These are phyloP conservation scores for Cactoblastis cactorum DNA, from an alignment of 2,888 invertebrate species.

Conservation along the genomic window DNA sequence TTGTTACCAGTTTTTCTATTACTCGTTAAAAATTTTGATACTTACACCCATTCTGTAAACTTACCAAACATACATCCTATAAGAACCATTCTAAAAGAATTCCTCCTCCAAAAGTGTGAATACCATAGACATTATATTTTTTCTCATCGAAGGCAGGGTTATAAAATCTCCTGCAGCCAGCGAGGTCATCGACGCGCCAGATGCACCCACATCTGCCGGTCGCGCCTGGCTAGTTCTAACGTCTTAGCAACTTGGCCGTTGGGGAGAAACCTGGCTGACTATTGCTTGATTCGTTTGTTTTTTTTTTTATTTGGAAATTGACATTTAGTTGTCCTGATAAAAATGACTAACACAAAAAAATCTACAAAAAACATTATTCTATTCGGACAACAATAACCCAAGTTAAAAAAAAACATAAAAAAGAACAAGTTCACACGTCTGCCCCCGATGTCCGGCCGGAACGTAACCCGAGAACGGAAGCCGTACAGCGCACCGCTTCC, in stretches of 20 bases:
- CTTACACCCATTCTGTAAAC: too few species aligned
- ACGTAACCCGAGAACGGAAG: conserved; percentile 48
- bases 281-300: too few species aligned
- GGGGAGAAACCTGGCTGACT: too few species aligned
- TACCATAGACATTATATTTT: too few species aligned
- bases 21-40: too few species aligned
- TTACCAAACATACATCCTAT: too few species aligned
- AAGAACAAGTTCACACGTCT: not conserved
- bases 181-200: conserved; percentile 37
- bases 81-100: too few species aligned
- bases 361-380: not conserved
- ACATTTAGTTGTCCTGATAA: too few species aligned
- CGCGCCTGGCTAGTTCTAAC: conserved; percentile 43
- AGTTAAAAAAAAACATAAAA: not conserved
- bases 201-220: conserved; percentile 44
- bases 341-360: too few species aligned
- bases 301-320: not conserved
- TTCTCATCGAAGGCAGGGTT: too few species aligned
- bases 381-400: not conserved
- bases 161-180: not conserved
- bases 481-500: conserved; percentile 30
- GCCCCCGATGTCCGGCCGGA: conserved; percentile 35
- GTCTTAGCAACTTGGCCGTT: conserved; percentile 33
- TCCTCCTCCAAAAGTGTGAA: too few species aligned
- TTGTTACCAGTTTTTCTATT: too few species aligned